These are phyloP conservation scores for Synanthedon myopaeformis DNA, from an alignment of 2,888 invertebrate genomes.

Conservation along the genomic window DNA sequence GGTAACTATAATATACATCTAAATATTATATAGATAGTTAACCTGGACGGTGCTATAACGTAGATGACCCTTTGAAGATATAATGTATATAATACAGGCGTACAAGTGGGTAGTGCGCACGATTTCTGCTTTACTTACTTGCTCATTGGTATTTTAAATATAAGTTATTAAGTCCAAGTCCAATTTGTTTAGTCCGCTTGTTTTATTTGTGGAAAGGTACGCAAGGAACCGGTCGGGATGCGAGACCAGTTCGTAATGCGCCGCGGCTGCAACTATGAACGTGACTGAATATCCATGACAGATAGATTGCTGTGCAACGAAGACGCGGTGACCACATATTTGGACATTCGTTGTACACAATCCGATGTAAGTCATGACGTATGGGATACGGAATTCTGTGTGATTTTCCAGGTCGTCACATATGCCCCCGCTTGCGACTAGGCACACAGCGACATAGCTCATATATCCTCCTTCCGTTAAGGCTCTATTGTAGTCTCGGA, in stretches of 20 bases:
- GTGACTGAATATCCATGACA: constrained; percentile 17
- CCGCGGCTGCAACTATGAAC: constrained; percentile 1
- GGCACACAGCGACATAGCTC: background rate
- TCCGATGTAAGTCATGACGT: too few relatives aligned
- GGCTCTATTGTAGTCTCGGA: background rate
- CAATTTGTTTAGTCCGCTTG: background rate
- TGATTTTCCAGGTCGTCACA: too few relatives aligned
- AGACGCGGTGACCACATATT: too few relatives aligned
- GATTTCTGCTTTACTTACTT: too few relatives aligned
- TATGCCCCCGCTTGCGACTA: background rate
- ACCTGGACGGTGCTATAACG: too few relatives aligned
- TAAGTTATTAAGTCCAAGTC: background rate
- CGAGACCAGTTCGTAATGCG: background rate
- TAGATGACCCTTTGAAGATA: too few relatives aligned
- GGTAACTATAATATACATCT: too few relatives aligned
- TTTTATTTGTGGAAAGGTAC: background rate
- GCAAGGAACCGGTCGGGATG: background rate
- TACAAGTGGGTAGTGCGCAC: too few relatives aligned
- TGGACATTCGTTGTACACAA: too few relatives aligned
- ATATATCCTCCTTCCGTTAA: background rate
- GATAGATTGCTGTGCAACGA: constrained; percentile 14
- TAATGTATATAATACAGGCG: too few relatives aligned
- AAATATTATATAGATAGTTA: too few relatives aligned
- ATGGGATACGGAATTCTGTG: too few relatives aligned
- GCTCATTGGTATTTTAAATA: background rate